Evolutionary conservation across 1,140 invertebrate genomes (phyloP).

Genomic region (Trichomalopsis sarcophagae): DNA sequence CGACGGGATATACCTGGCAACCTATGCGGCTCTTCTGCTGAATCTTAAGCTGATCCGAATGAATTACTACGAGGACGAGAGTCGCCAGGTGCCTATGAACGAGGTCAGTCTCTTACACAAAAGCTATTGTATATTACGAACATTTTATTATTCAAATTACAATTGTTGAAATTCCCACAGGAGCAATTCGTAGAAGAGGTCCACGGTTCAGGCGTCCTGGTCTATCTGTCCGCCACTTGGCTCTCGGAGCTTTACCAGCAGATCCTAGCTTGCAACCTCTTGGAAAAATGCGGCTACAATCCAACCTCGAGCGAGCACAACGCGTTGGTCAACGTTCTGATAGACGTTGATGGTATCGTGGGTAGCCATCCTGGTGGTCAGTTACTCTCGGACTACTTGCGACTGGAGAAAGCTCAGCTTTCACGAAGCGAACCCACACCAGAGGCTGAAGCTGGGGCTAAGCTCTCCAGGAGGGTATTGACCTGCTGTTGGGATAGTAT

Average conservation of each 20-base stretch:
- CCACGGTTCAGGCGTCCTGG: constrained; percentile 90
- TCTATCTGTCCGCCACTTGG: constrained; percentile 94
- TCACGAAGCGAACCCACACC: constrained; percentile 81
- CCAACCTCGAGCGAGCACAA: constrained; percentile 77
- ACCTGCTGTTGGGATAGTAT: constrained; percentile 94
- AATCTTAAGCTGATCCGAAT: constrained; percentile 87
- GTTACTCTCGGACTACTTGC: constrained; percentile 89
- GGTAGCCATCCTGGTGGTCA: constrained; percentile 81
- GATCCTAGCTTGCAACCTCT: constrained; percentile 84
- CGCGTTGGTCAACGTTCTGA: constrained; percentile 84
- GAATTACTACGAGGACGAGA: constrained; percentile 84
- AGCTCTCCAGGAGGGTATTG: constrained; percentile 82
- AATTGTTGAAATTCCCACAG: constrained; percentile 67
- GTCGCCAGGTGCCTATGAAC: constrained; percentile 74
- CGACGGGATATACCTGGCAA: constrained; percentile 94
- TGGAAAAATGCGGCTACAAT: constrained; percentile 82
- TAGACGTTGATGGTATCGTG: constrained; percentile 90
- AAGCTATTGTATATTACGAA: neutral
- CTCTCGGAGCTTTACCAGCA: constrained; percentile 92
- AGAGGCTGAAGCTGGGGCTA: constrained; percentile 82
- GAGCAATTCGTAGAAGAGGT: constrained; percentile 94
- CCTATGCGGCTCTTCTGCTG: constrained; percentile 87
- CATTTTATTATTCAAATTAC: no score
- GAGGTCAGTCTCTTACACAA: constrained; percentile 75
- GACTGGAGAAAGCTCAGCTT: constrained; percentile 83